Percentiles rank a stretch among this genome's conserved stretches.
phyloP scores from a whole-genome alignment of 1,140 invertebrate species.

The Holcopasites calliopsidis region DNA sequence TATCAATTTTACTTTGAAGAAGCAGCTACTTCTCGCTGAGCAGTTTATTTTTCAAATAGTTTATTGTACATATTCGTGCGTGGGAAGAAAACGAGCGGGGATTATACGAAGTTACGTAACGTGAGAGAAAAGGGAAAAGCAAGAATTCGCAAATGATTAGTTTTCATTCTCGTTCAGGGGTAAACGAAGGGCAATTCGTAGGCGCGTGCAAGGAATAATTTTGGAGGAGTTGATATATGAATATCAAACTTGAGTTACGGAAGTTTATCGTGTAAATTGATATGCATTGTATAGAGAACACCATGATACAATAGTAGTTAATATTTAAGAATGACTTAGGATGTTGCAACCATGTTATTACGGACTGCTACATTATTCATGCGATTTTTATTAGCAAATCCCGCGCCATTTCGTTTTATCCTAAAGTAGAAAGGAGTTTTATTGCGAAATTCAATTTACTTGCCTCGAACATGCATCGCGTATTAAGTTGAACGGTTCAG shows the following conservation, averaged over 20 bases:
- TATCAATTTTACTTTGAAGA: conserved; percentile 9
- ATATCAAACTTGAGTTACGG: not conserved
- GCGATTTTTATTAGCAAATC: conserved; percentile 17
- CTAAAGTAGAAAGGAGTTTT: not conserved
- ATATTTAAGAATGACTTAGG: conserved; percentile 30
- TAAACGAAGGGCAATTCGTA: not conserved
- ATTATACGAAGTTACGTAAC: not conserved
- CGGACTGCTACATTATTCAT: conserved; percentile 19
- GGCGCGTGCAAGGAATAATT: not conserved
- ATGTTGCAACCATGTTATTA: conserved; percentile 22
- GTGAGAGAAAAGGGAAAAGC: not conserved
- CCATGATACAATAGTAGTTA: not conserved
- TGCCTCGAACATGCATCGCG: too few relatives aligned
- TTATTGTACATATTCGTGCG: conserved; percentile 6
- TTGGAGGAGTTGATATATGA: conserved; percentile 23
- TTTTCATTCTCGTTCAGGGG: not conserved
- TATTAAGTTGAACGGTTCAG: not conserved
- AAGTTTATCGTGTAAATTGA: conserved; percentile 24
- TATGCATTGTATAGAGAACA: conserved; percentile 39
- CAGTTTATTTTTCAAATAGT: conserved; percentile 13
- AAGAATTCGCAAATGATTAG: conserved; percentile 10
- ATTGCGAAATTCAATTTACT: not conserved
- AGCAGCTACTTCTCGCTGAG: not conserved
- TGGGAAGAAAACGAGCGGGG: not conserved
- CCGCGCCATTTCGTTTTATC: conserved; percentile 2